phyloP scores from a whole-genome alignment of 2,888 invertebrate species.

The Danaus chrysippus region DNA sequence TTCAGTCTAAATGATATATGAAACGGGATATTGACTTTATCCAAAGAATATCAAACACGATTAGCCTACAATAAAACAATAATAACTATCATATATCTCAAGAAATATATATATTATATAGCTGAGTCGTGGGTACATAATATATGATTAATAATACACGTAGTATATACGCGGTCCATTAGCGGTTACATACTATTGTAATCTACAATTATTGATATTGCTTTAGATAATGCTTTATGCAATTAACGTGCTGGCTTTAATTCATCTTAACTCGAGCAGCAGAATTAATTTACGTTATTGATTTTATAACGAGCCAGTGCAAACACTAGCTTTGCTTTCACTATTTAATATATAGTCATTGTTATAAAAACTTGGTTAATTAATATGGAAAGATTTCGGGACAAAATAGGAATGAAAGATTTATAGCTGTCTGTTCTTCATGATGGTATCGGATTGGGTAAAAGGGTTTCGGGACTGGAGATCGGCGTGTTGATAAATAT shows the following conservation, averaged over 20 bases:
- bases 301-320: neutral
- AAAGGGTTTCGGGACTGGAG: neutral
- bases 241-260: conserved; percentile 10
- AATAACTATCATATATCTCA: too few relatives aligned
- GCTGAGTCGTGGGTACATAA: too few relatives aligned
- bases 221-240: conserved; percentile 8
- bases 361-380: neutral
- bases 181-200: conserved; percentile 5
- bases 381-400: neutral
- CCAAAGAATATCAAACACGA: too few relatives aligned
- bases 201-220: conserved; percentile 16
- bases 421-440: neutral
- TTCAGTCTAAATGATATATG: too few relatives aligned
- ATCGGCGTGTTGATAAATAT: neutral
- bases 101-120: too few relatives aligned
- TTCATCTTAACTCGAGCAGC: neutral
- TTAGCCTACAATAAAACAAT: too few relatives aligned
- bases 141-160: too few relatives aligned
- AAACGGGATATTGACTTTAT: too few relatives aligned
- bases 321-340: too few relatives aligned
- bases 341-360: too few relatives aligned
- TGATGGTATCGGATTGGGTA: neutral
- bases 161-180: conserved; percentile 8
- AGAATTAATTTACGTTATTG: conserved; percentile 10
- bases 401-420: neutral